A percentile compares a stretch with the other conserved stretches of the same genome.
These are phyloP conservation scores for Urosaurus nigricauda DNA, from an alignment of 2,797 vertebrate genomes.

Conservation along the genomic window DNA sequence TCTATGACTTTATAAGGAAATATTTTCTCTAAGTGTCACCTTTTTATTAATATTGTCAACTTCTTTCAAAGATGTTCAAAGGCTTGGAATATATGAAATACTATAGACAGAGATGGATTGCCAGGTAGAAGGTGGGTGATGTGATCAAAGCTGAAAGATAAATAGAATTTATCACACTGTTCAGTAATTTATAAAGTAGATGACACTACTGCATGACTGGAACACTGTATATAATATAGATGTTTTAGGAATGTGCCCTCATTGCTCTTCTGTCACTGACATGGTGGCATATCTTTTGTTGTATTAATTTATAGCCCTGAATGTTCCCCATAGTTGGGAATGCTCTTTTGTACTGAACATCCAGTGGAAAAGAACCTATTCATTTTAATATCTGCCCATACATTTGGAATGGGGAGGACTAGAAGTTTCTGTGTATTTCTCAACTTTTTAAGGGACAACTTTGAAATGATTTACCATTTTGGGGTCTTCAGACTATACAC, in stretches of 20 bases:
- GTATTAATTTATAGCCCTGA: slow-evolving; percentile 7
- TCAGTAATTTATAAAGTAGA: background rate
- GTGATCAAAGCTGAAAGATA: slow-evolving; percentile 33
- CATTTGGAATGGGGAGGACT: background rate
- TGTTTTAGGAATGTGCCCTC: background rate
- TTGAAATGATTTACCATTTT: background rate
- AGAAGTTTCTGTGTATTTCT: background rate
- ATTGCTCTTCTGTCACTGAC: slow-evolving; percentile 7
- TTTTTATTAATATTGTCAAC: background rate
- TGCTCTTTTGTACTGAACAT: background rate
- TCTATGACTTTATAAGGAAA: background rate
- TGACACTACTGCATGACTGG: background rate
- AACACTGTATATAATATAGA: slow-evolving; percentile 10
- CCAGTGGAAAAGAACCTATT: background rate
- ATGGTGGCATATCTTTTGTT: background rate
- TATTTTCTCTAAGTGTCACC: background rate
- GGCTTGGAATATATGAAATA: slow-evolving; percentile 35
- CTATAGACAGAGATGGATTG: slow-evolving; percentile 10
- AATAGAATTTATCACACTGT: background rate
- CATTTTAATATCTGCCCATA: background rate
- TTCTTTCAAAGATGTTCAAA: slow-evolving; percentile 18
- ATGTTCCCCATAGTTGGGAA: background rate
- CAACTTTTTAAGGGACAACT: background rate
- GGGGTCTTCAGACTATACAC: too few relatives aligned
- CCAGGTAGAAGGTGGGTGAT: slow-evolving; percentile 12